These are phyloP conservation scores for Choreutis nemorana DNA, from an alignment of 2,888 invertebrate genomes.

Conservation along the genomic window DNA sequence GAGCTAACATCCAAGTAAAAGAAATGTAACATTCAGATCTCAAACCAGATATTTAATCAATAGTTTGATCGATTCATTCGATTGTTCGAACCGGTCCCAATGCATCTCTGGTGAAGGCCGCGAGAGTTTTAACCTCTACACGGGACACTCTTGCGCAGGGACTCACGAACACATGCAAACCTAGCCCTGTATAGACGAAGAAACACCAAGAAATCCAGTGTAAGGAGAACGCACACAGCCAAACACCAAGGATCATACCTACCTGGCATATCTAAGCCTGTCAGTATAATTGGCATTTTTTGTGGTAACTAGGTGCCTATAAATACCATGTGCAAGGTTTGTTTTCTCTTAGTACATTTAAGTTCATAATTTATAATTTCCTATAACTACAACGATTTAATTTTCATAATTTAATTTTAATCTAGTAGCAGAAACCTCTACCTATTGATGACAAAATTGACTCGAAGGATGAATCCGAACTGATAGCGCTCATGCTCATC, in stretches of 20 bases:
- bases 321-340: constrained; percentile 21
- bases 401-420: too few species aligned
- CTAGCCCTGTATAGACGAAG: constrained; percentile 19
- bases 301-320: constrained; percentile 22
- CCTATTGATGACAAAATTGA: too few species aligned
- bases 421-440: too few species aligned
- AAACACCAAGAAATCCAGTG: constrained; percentile 18
- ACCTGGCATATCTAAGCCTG: constrained; percentile 31
- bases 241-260: constrained; percentile 29
- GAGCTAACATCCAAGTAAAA: too few species aligned
- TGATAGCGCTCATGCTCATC: too few species aligned
- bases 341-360: too few species aligned
- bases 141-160: constrained; percentile 47
- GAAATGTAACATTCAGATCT: too few species aligned
- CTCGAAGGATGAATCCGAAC: too few species aligned
- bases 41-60: constrained; percentile 10
- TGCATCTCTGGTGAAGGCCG: constrained; percentile 64
- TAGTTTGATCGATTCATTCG: constrained; percentile 23
- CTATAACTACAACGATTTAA: too few species aligned
- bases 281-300: constrained; percentile 39
- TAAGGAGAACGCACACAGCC: constrained; percentile 21
- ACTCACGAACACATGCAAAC: constrained; percentile 31
- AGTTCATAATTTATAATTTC: too few species aligned
- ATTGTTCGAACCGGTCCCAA: constrained; percentile 45
- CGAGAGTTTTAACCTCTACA: constrained; percentile 43